These are phyloP conservation scores for Eurosta solidaginis DNA, from an alignment of 1,140 invertebrate genomes.

Conservation along the genomic window DNA sequence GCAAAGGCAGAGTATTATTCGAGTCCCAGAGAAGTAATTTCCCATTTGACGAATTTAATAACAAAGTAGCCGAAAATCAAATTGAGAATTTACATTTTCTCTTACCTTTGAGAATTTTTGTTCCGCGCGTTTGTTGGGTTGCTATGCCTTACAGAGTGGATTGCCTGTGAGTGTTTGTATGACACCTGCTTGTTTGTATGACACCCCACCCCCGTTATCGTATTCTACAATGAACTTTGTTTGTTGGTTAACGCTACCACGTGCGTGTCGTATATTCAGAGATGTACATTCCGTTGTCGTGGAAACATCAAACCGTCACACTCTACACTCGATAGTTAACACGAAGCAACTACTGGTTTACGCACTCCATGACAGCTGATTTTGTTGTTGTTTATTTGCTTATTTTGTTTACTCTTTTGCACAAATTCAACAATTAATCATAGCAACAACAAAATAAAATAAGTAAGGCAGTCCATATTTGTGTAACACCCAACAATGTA, in stretches of 20 bases:
- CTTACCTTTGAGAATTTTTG: too few species aligned
- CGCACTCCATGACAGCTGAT: conserved; percentile 16
- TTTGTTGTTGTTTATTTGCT: conserved; percentile 27
- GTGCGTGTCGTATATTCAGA: not conserved
- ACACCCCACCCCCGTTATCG: not conserved
- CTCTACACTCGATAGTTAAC: not conserved
- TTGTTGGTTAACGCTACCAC: not conserved
- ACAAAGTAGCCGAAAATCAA: too few species aligned
- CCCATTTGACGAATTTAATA: too few species aligned
- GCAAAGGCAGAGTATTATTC: too few species aligned
- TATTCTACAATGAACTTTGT: not conserved
- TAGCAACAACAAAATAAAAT: not conserved
- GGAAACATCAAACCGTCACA: not conserved
- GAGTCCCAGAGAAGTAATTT: too few species aligned
- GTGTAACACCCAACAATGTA: too few species aligned
- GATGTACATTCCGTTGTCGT: not conserved
- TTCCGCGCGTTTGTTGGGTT: too few species aligned
- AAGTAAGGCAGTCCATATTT: too few species aligned
- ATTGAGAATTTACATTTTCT: too few species aligned
- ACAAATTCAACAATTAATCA: conserved; percentile 28
- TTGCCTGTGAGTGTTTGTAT: not conserved
- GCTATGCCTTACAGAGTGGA: too few species aligned
- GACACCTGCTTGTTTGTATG: not conserved
- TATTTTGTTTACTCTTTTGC: conserved; percentile 20
- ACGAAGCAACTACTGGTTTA: conserved; percentile 10